Percentiles rank a stretch among this genome's conserved stretches.
These are phyloP conservation scores for Eucera pruinosa DNA, from an alignment of 2,888 invertebrate genomes.

Conservation along the genomic window DNA sequence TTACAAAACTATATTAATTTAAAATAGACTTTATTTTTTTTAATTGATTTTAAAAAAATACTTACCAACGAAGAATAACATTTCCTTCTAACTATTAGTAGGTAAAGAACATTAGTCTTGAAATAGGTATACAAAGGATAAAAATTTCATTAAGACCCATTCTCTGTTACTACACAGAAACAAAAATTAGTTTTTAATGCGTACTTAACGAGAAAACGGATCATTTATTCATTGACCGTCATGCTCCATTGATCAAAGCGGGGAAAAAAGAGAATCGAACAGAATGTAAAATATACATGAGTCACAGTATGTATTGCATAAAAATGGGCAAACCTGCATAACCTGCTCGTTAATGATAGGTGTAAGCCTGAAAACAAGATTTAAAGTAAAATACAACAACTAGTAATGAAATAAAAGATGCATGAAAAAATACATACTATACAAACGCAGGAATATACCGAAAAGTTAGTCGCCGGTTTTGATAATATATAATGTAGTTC, in stretches of 20 bases:
- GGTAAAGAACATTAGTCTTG: neutral
- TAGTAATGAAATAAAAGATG: neutral
- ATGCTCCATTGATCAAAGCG: neutral
- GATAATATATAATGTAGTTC: too few species aligned
- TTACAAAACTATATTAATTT: neutral
- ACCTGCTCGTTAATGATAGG: neutral
- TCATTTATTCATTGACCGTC: neutral
- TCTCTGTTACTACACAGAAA: neutral
- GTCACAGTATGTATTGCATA: too few species aligned
- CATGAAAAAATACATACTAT: neutral
- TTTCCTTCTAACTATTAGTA: neutral
- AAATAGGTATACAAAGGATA: neutral
- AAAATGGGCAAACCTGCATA: neutral
- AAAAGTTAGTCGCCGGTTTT: too few species aligned
- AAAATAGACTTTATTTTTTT: neutral
- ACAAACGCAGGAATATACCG: too few species aligned
- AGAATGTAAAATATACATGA: too few species aligned
- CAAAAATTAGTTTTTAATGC: neutral
- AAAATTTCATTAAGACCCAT: neutral
- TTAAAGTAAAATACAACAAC: neutral
- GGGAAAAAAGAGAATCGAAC: neutral
- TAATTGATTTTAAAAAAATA: neutral
- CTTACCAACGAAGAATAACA: neutral
- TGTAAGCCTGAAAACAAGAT: neutral
- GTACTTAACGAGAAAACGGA: neutral